Evolutionary conservation across 1,140 invertebrate species (phyloP).

Genomic region (Sitophilus oryzae): DNA sequence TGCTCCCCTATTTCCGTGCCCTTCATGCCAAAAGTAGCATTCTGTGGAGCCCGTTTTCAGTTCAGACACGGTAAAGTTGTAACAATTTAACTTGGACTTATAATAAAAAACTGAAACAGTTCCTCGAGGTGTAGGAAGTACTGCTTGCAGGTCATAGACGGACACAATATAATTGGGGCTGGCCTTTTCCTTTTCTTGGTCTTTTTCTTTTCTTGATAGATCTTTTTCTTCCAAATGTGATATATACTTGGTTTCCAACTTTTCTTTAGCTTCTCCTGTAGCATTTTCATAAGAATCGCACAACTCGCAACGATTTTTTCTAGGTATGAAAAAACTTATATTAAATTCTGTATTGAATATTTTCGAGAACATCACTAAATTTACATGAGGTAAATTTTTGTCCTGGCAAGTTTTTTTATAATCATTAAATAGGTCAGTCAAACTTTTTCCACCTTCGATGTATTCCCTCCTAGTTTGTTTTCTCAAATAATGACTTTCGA

Average conservation of each 20-base stretch:
- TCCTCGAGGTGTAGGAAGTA: slow-evolving; percentile 36
- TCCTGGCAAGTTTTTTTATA: slow-evolving; percentile 16
- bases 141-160: slow-evolving; percentile 42
- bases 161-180: slow-evolving; percentile 30
- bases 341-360: slow-evolving; percentile 35
- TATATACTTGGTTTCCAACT: slow-evolving; percentile 28
- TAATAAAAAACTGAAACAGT: slow-evolving; percentile 41
- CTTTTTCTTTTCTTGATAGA: slow-evolving; percentile 33
- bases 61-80: slow-evolving; percentile 38
- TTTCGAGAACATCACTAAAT: slow-evolving; percentile 9
- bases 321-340: slow-evolving; percentile 32
- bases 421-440: slow-evolving; percentile 29
- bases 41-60: slow-evolving; percentile 30
- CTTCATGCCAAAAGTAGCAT: slow-evolving; percentile 36
- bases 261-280: slow-evolving; percentile 28
- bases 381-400: slow-evolving; percentile 11
- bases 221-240: slow-evolving; percentile 35
- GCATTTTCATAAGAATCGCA: slow-evolving; percentile 37
- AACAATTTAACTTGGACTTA: slow-evolving; percentile 37
- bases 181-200: slow-evolving; percentile 29
- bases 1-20: slow-evolving; percentile 32
- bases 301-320: slow-evolving; percentile 42
- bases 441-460: slow-evolving; percentile 33
- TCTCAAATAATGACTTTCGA: slow-evolving; percentile 1
- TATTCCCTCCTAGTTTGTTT: background rate